Evolutionary conservation across 2,113 vertebrate species (phyloP).

Genomic region (Nerophis ophidion): DNA sequence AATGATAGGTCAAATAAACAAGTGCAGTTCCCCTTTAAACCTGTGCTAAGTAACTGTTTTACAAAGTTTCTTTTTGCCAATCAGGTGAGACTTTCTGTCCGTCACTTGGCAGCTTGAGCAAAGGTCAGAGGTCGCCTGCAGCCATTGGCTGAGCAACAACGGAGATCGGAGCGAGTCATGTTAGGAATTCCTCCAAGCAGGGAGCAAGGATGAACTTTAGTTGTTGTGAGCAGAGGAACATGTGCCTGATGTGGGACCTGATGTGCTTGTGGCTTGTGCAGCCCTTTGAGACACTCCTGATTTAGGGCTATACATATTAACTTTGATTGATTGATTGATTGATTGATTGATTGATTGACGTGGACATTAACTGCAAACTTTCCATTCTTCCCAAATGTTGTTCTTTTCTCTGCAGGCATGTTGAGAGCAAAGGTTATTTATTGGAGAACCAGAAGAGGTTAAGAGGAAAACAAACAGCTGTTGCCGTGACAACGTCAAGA

Average conservation of each 20-base stretch:
- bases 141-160: constrained; percentile 77
- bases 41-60: constrained; percentile 38
- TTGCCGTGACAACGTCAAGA: constrained; percentile 58
- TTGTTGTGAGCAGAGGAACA: constrained; percentile 39
- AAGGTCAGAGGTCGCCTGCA: constrained; percentile 80
- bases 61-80: neutral
- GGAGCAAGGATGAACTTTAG: constrained; percentile 78
- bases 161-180: constrained; percentile 81
- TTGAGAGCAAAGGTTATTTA: neutral
- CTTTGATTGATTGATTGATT: neutral
- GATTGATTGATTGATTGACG: neutral
- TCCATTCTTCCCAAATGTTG: constrained; percentile 57
- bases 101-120: constrained; percentile 69
- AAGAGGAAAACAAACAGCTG: constrained; percentile 57
- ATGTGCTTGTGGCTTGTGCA: too few relatives aligned
- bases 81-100: constrained; percentile 49
- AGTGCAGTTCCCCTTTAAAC: constrained; percentile 7
- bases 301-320: too few relatives aligned
- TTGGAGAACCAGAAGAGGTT: neutral
- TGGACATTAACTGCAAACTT: constrained; percentile 60
- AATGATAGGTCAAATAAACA: too few relatives aligned
- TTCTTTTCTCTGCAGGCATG: constrained; percentile 42
- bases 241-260: too few relatives aligned
- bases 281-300: too few relatives aligned
- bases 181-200: constrained; percentile 81